Evolutionary conservation across 2,888 invertebrate genomes (phyloP).

Genomic region (Orchesella flavescens): DNA sequence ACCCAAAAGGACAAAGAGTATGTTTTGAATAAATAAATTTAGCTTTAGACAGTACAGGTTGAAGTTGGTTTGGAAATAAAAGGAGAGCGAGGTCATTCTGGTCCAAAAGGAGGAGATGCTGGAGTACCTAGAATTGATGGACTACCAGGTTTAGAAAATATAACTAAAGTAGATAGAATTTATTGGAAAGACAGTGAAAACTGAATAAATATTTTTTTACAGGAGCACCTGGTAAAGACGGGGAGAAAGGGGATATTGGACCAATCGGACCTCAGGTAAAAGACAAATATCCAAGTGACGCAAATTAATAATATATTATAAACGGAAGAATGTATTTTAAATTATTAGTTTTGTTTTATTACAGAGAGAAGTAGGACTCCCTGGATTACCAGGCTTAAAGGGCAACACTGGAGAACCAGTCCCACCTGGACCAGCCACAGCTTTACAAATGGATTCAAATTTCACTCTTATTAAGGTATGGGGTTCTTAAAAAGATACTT

Average conservation of each 20-base stretch:
- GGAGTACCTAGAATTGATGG: constrained; percentile 76
- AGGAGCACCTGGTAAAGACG: constrained; percentile 60
- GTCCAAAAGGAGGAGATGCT: constrained; percentile 79
- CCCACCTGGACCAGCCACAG: constrained; percentile 58
- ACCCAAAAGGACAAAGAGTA: constrained; percentile 80
- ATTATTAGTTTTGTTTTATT: background rate
- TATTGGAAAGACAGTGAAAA: too few relatives aligned
- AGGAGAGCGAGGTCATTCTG: constrained; percentile 73
- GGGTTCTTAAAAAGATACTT: background rate
- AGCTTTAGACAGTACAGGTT: too few relatives aligned
- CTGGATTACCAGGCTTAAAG: constrained; percentile 77
- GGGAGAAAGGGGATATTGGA: constrained; percentile 60
- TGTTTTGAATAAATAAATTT: constrained; percentile 74
- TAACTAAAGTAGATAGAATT: background rate
- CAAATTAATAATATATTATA: background rate
- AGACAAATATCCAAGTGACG: background rate
- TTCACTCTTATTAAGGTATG: background rate
- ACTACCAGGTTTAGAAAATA: background rate
- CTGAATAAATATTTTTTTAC: background rate
- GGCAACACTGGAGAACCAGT: constrained; percentile 75
- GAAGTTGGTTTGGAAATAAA: too few relatives aligned
- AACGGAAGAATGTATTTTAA: background rate
- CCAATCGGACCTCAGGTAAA: constrained; percentile 56
- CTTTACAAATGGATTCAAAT: constrained; percentile 46
- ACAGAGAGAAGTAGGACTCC: constrained; percentile 62